Evolutionary conservation across 2,797 vertebrate species (phyloP), one percentile per base, ranked within the genome.

Genomic region (Pseudochirops cupreus): DNA sequence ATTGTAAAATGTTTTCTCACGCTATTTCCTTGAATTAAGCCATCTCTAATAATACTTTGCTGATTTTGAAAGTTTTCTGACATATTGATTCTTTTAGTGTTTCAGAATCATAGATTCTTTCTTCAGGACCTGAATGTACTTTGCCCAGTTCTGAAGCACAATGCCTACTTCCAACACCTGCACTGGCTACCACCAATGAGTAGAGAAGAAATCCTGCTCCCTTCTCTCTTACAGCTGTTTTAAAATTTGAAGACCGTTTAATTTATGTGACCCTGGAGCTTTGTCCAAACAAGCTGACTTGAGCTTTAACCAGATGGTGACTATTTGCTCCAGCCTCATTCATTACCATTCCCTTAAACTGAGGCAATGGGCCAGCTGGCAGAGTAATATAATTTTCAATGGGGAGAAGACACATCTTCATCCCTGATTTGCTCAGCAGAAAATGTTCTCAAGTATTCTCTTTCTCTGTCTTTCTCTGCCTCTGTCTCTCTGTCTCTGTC

Each of bases 281-380:
- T 98, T 98, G 98, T 98, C 98, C 98, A 98, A 98, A 98, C 98
- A 98, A 98, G 98, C 97, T 98, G 98, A 97, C 97, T 97, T 97
- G 98, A 98, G 98, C 98, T 98, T 98, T 98, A 46, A 98, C 97
- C 99, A 99, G 99, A 99, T 99, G 99, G 99, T 97, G 97, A 97
- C 99, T 99, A 98, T 99, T 99, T 99, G 98, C 98, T 99, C 95
- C 89, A 97, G 98, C 97, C 98, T 98, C 98, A 98, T 98, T 98
- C 98, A 97, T 99, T 98, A 98, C 98, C 98, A 98, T 98, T 98
- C 98, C 97, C 97, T 96, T 97, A 97, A 97, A 97, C 94, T n/a
- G 93, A 95, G 97, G 98, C 98, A 97, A 91, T 39, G 91, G 95
- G 98, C 98, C 98, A 99, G 97, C 96, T 98, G 98, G 98, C 98